Evolutionary conservation across 2,797 vertebrate genomes (phyloP).

Genomic region (Sebastes hubbsi): DNA sequence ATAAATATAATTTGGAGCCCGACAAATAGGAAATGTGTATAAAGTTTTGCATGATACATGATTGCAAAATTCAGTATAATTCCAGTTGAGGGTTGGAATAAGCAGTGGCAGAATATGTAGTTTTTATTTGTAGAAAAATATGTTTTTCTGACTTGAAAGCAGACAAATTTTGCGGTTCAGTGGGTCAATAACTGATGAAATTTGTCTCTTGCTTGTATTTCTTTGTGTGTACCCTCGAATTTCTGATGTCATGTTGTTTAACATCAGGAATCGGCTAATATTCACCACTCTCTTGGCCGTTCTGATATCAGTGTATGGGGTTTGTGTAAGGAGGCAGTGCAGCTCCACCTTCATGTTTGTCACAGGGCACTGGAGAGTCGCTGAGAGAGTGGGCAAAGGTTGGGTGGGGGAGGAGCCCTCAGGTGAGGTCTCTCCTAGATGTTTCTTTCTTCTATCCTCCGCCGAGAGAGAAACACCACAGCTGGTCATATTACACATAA

Average conservation of each 20-base stretch:
- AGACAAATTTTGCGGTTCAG: rapidly evolving
- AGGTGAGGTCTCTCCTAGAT: conserved; percentile 68
- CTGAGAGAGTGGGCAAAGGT: conserved; percentile 64
- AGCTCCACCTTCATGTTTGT: conserved; percentile 67
- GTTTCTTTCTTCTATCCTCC: conserved; percentile 9
- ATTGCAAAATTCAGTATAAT: neutral
- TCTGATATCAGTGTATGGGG: neutral
- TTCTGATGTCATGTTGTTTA: neutral
- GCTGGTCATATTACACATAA: conserved; percentile 38
- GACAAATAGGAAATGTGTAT: neutral
- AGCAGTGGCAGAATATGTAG: neutral
- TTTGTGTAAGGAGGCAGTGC: neutral
- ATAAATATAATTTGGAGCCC: neutral
- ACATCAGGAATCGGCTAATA: neutral
- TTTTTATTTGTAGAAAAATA: neutral
- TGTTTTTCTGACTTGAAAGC: neutral
- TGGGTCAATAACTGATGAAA: neutral
- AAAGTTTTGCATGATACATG: neutral
- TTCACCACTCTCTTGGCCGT: neutral
- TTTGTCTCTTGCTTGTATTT: neutral
- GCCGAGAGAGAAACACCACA: conserved; percentile 26
- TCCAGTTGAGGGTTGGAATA: neutral
- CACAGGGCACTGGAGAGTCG: conserved; percentile 46
- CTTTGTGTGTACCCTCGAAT: neutral
- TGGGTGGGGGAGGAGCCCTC: conserved; percentile 73